A percentile compares a stretch with the other conserved stretches of the same genome.
These are phyloP conservation scores for Grus americana DNA, from an alignment of 2,113 vertebrate genomes.

Conservation along the genomic window DNA sequence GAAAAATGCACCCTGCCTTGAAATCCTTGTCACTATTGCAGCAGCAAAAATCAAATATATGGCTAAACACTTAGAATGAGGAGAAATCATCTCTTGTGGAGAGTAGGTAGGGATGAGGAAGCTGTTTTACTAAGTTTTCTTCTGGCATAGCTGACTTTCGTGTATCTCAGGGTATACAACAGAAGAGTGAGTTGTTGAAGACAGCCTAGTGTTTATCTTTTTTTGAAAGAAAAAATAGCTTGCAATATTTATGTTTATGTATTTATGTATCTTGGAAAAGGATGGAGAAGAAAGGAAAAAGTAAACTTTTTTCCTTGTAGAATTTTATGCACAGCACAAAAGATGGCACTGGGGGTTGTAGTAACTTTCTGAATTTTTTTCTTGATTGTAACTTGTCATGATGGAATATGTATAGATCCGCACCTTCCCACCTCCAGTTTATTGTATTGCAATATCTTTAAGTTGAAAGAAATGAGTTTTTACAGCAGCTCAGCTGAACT, in stretches of 20 bases:
- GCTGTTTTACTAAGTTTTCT: not conserved
- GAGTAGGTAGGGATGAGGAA: too few species aligned
- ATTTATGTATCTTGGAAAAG: not conserved
- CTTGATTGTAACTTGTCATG: not conserved
- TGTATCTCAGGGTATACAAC: not conserved
- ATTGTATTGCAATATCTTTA: not conserved
- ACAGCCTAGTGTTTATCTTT: not conserved
- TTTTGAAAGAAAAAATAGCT: not conserved
- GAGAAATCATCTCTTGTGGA: not conserved
- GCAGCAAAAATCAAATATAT: not conserved
- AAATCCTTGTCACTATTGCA: not conserved
- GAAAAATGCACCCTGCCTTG: not conserved
- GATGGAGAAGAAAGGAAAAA: not conserved
- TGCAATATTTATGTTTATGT: not conserved
- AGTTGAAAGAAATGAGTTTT: not conserved
- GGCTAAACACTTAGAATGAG: not conserved
- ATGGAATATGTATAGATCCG: not conserved
- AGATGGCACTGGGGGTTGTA: not conserved
- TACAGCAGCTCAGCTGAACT: not conserved
- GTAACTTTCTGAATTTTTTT: not conserved
- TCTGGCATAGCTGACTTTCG: not conserved
- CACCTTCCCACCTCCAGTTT: not conserved
- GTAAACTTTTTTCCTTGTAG: not conserved
- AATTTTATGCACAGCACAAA: not conserved
- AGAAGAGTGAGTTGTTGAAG: not conserved